phyloP scores from a whole-genome alignment of 2,888 invertebrate genomes.

The Xanthorhoe spadicearia region DNA sequence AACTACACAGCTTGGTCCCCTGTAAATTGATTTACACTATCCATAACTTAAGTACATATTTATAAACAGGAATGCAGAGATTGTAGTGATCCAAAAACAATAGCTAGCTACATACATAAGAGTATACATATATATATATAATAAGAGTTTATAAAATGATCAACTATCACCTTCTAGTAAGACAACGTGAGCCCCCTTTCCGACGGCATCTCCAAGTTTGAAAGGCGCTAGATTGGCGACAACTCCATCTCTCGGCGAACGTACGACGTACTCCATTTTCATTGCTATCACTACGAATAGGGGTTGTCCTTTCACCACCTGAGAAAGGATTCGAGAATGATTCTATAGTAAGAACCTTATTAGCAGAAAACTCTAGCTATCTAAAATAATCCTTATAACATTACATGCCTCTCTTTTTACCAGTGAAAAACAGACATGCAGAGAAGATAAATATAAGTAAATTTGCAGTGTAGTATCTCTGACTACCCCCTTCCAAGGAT shows the following conservation, averaged over 20 bases:
- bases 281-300: conserved; percentile 98
- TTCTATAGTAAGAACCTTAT: not conserved
- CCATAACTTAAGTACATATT: not conserved
- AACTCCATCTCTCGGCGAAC: conserved; percentile 91
- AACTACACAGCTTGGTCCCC: not conserved
- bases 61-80: not conserved
- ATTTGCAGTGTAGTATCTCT: no score
- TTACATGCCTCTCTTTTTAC: no score
- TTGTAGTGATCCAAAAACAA: conserved; percentile 1
- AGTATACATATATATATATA: conserved; percentile 3
- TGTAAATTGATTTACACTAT: not conserved
- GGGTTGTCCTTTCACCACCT: conserved; percentile 94
- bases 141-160: conserved; percentile 2
- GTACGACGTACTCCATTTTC: conserved; percentile 99
- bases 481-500: no score
- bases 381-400: no score
- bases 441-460: no score
- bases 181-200: conserved; percentile 89
- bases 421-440: no score
- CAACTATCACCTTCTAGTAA: conserved; percentile 77
- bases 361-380: no score
- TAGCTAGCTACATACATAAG: conserved; percentile 1
- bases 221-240: conserved; percentile 89
- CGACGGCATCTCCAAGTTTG: conserved; percentile 92
- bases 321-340: conserved; percentile 12